These are phyloP conservation scores for Phalloptychus januarius DNA, from an alignment of 2,797 vertebrate species.

Conservation along the genomic window DNA sequence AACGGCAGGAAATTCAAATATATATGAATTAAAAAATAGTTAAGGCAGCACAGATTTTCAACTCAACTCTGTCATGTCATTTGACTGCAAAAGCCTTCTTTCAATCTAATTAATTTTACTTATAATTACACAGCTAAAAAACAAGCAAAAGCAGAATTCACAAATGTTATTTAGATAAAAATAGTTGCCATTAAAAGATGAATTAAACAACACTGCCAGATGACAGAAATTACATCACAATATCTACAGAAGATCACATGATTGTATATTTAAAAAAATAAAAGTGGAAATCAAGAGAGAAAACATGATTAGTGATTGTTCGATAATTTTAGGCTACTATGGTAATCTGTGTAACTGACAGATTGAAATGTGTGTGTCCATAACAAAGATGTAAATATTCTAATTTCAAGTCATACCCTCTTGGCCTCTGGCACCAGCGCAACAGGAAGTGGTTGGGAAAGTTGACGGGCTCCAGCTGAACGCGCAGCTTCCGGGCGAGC, in stretches of 20 bases:
- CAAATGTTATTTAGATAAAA: neutral
- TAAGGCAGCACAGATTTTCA: neutral
- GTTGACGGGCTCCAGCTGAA: slow-evolving; percentile 94
- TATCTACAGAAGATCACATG: neutral
- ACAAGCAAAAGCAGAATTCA: neutral
- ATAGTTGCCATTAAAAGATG: neutral
- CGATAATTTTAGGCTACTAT: neutral
- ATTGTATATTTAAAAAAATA: neutral
- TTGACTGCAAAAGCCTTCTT: neutral
- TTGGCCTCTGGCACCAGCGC: slow-evolving; percentile 91
- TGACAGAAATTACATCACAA: neutral
- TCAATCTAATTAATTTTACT: neutral
- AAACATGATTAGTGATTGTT: neutral
- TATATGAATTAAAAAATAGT: neutral
- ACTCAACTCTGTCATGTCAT: neutral
- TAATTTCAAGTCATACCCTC: slow-evolving; percentile 76
- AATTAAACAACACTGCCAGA: neutral
- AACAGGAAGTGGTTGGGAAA: slow-evolving; percentile 97
- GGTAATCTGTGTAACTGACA: neutral
- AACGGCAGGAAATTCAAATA: neutral
- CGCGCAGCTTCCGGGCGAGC: slow-evolving; percentile 88
- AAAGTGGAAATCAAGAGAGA: neutral
- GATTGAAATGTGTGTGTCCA: neutral
- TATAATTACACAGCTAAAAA: neutral
- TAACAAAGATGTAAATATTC: neutral